Percentiles rank a stretch among this genome's conserved stretches.
Conservation (phyloP, 2,797 vertebrate genomes). For the Kryptolebias ocellatus region DNA sequence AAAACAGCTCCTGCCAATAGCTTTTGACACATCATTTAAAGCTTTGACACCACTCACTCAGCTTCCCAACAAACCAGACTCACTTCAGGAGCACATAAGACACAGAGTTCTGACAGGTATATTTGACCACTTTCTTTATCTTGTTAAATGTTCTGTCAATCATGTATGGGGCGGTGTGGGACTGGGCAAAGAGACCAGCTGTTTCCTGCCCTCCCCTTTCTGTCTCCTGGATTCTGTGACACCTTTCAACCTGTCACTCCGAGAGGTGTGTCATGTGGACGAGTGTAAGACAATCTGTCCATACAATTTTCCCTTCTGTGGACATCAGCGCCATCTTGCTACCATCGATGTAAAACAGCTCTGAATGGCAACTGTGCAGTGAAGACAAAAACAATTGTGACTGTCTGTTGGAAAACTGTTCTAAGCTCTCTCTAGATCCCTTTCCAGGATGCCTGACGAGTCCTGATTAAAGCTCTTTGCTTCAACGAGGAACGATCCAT, state of each 20-base stretch:
- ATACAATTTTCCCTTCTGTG: slow-evolving; percentile 18
- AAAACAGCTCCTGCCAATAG: slow-evolving; percentile 10
- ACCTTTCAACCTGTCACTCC: slow-evolving; percentile 34
- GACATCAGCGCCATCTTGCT: slow-evolving; percentile 37
- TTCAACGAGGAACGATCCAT: slow-evolving; percentile 44
- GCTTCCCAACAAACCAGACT: slow-evolving; percentile 16
- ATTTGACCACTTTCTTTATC: slow-evolving; percentile 20
- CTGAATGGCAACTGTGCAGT: not conserved
- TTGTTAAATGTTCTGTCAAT: slow-evolving; percentile 44
- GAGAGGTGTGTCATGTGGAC: not conserved
- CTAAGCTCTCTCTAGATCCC: slow-evolving; percentile 19
- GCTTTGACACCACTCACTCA: slow-evolving; percentile 24
- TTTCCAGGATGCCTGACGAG: slow-evolving; percentile 30
- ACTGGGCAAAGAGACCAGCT: slow-evolving; percentile 8
- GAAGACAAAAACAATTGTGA: slow-evolving; percentile 21
- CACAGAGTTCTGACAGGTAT: slow-evolving; percentile 6
- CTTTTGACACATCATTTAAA: slow-evolving; percentile 21
- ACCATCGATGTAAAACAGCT: slow-evolving; percentile 18
- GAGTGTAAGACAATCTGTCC: slow-evolving; percentile 21
- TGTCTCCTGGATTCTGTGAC: slow-evolving; percentile 26
- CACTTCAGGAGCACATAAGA: not conserved
- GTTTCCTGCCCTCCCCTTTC: not conserved
- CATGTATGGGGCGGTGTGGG: slow-evolving; percentile 1
- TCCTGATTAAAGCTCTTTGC: slow-evolving; percentile 61
- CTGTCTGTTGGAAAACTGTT: slow-evolving; percentile 30